Conservation (phyloP, 92 coral and sea anemone genomes). For the Blastomussa wellsi region DNA sequence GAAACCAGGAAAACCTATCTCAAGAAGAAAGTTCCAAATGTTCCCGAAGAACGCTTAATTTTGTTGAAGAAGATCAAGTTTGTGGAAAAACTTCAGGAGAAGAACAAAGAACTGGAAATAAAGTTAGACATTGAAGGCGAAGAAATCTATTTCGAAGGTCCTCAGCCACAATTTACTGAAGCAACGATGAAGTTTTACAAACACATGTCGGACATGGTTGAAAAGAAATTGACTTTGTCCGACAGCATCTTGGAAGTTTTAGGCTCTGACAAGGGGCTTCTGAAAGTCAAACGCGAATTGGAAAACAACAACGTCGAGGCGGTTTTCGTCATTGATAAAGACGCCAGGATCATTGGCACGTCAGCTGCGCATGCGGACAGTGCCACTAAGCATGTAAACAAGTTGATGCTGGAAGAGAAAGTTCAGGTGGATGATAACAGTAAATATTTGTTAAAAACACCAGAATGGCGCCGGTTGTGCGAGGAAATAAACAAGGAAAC, state of each 20-base stretch:
- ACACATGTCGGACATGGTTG: conserved; percentile 46
- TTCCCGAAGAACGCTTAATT: conserved; percentile 60
- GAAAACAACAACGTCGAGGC: conserved; percentile 51
- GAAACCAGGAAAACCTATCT: conserved; percentile 61
- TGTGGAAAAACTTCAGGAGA: conserved; percentile 47
- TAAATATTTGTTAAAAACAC: conserved; percentile 29
- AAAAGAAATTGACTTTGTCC: conserved; percentile 42
- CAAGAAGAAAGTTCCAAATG: conserved; percentile 32
- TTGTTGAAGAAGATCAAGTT: conserved; percentile 70
- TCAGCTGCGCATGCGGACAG: conserved; percentile 57
- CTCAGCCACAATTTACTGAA: conserved; percentile 63
- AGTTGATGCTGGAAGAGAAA: conserved; percentile 55
- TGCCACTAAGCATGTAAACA: conserved; percentile 48
- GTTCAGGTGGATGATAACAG: conserved; percentile 55
- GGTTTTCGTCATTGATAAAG: conserved; percentile 66
- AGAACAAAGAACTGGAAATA: conserved; percentile 62
- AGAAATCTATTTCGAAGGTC: conserved; percentile 67
- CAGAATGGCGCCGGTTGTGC: conserved; percentile 59
- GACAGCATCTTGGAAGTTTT: conserved; percentile 58
- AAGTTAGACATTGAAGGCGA: conserved; percentile 53
- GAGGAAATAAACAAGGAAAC: conserved; percentile 27
- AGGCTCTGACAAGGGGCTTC: conserved; percentile 50
- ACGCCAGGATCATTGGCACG: conserved; percentile 45
- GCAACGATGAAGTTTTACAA: conserved; percentile 61
- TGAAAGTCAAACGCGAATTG: conserved; percentile 49